Evolutionary conservation across 2,113 vertebrate genomes (phyloP), one percentile per base, ranked within the genome.

Genomic region (Salvelinus sp.): DNA sequence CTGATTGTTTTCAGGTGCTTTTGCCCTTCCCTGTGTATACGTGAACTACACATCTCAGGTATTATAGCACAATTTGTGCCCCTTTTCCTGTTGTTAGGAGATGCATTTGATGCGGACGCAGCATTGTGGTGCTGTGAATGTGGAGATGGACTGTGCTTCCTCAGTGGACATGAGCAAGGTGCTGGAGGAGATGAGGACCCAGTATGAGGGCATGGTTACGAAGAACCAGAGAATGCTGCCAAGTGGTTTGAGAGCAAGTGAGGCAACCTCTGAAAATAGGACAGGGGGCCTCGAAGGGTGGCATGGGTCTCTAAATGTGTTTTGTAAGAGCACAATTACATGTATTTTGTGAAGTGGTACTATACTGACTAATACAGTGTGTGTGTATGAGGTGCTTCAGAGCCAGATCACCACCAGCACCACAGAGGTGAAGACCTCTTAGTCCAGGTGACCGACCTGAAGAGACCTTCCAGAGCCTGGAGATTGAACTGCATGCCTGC

Each of bases 231-330:
- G 54, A 58, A 95, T 0, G 71, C 90, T 0, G 93, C 95, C 82
- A 87, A 76, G 62, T 95, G 93, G 93, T 95, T 91, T 82, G 87
- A 95, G 9, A 69, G 54, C 2, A 91, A 93, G 97, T 97, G 82
- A 88, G 83, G 22, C 7, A 69, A 18, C 50, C 50, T 50, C 10
- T 54, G 4, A 54, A 54, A 54, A 54, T 18, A 14, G 12, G 50
- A 18, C 50, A 18, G 3, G 16, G 7, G 38, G 7, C 38, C 38
- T 44, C 0, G 9, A 44, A 44, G 38, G 14, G 14, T 54, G n/a
- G n/a, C n/a, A n/a, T n/a, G n/a, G n/a, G n/a, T n/a, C n/a, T n/a
- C n/a, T 16, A 14, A 14, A 18, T 4, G 50, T 18, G 50, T 3
- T 54, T 54, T 54, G 48, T 14, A 2, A 14, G 48, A 50, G 48